Evolutionary conservation across 2,113 vertebrate species (phyloP), one percentile per base, ranked within the genome.

Genomic region (Ammodytes marinus): DNA sequence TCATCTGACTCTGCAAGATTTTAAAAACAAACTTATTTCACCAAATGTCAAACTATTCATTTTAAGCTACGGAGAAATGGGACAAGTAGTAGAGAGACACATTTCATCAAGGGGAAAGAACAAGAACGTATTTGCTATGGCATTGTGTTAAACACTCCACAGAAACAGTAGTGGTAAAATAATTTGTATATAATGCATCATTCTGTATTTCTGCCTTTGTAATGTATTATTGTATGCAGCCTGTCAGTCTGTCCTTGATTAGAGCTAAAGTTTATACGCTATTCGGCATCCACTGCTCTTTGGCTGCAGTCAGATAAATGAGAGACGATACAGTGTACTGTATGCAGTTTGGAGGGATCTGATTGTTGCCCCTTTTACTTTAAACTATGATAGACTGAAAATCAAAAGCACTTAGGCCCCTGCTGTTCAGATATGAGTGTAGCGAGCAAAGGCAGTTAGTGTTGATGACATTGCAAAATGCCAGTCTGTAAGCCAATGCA

Each of bases 311-410:
- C 46, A 81, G 65, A 77, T 57, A 71, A 37, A 81, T 59, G 45
- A 66, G 75, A 88, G 76, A 77, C 49, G 83, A 53, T 53, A 81
- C 87, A 80, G n/a, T 80, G 55, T 69, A 50, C 52, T 58, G 19
- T 61, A 77, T 75, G 84, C 71, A 74, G 74, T 82, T 81, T 73
- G 68, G 17, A 78, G 40, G 58, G 52, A 76, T 83, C 71, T 90
- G 82, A 85, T 65, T 81, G 58, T 74, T 43, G 73, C 43, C 15
- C 10, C 59, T 69, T 65, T 73, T 68, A 70, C 46, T 86, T 54
- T 91, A 89, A 89, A 84, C 82, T 57, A 58, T 67, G 57, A 80
- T 67, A 65, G 17, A 69, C 55, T 80, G 42, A 47, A n/a, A 75
- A 67, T 70, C 43, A 53, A 73, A 86, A 78, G 58, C 35, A 64